Percentiles rank a stretch among this genome's conserved stretches.
Evolutionary conservation across 1,140 invertebrate genomes (phyloP).

Genomic region (Eumaeus atala): DNA sequence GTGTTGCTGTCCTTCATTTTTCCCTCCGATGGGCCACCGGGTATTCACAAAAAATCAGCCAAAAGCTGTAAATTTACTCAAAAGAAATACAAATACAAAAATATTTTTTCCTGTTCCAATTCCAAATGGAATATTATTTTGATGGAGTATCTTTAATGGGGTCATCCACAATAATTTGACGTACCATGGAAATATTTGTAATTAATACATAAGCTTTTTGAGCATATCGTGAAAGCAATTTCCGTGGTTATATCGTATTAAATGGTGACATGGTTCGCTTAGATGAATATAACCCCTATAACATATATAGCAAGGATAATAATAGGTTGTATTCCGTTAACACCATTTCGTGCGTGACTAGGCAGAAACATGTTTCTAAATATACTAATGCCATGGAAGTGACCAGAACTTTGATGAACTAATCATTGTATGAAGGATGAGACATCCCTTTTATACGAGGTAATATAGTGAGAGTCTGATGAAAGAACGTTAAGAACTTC

Average conservation of each 20-base stretch:
- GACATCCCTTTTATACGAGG: neutral
- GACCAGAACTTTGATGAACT: slow-evolving; percentile 2
- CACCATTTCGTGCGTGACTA: slow-evolving; percentile 4
- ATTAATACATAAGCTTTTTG: slow-evolving; percentile 7
- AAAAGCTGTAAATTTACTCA: no score
- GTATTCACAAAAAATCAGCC: no score
- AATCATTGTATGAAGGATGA: slow-evolving; percentile 1
- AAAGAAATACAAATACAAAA: no score
- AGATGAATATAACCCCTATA: neutral
- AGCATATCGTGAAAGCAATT: slow-evolving; percentile 5
- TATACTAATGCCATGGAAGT: slow-evolving; percentile 3
- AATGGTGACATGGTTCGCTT: neutral
- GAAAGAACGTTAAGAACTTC: no score
- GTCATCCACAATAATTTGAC: no score
- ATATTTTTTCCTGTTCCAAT: no score
- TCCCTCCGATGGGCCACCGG: no score
- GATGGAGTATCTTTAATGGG: no score
- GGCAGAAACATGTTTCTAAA: slow-evolving; percentile 1
- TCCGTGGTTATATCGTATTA: slow-evolving; percentile 2
- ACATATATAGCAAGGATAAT: neutral
- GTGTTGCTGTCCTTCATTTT: no score
- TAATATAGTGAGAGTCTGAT: no score
- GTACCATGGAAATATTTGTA: neutral
- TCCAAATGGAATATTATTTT: no score
- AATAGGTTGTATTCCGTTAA: neutral